Percentiles rank a stretch among this genome's conserved stretches.
These are phyloP conservation scores for Puntigrus tetrazona DNA, from an alignment of 2,113 vertebrate species.

Conservation along the genomic window DNA sequence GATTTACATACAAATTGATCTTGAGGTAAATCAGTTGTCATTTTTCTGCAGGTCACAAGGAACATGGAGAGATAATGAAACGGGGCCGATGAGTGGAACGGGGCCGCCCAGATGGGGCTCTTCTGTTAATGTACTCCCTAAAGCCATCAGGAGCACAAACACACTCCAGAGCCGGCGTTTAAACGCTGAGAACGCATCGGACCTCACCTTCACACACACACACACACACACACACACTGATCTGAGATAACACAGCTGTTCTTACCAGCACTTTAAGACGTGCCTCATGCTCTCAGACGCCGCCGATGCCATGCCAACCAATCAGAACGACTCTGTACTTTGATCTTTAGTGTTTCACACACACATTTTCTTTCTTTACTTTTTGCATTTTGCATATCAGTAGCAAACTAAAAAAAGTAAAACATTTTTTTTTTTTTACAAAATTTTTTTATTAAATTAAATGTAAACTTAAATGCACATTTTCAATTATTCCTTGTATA, in stretches of 20 bases:
- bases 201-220: background rate
- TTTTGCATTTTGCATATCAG: no score
- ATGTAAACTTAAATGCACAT: no score
- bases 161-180: conserved; percentile 37
- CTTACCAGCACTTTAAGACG: background rate
- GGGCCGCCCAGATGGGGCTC: conserved; percentile 73
- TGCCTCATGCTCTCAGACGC: background rate
- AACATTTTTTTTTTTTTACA: no score
- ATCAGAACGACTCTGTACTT: no score
- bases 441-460: no score
- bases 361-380: background rate
- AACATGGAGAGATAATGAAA: conserved; percentile 82
- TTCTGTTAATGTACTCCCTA: conserved; percentile 65
- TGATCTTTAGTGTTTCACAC: background rate
- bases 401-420: no score
- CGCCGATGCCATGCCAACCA: no score
- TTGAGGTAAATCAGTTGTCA: conserved; percentile 83
- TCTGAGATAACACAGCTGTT: background rate
- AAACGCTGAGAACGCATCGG: background rate
- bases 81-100: conserved; percentile 73
- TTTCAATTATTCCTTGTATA: no score
- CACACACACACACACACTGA: background rate
- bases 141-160: conserved; percentile 42
- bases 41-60: conserved; percentile 75
- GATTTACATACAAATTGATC: conserved; percentile 85